phyloP scores from a whole-genome alignment of 2,113 vertebrate genomes.

The Lanius collurio region DNA sequence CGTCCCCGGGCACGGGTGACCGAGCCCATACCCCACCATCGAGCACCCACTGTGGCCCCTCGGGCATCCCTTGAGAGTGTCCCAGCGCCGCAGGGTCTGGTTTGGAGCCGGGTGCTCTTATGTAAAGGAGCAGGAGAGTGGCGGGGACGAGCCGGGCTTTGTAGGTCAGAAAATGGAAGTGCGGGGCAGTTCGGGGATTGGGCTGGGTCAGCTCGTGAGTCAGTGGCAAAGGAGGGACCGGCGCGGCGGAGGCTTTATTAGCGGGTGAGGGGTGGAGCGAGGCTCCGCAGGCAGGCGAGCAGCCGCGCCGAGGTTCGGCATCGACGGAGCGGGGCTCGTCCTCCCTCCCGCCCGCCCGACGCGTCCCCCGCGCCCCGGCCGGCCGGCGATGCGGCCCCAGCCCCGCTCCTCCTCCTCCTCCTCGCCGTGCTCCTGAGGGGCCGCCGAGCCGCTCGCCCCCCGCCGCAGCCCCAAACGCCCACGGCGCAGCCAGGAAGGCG shows the following conservation, averaged over 20 bases:
- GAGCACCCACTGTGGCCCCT: not conserved
- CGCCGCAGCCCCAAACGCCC: not conserved
- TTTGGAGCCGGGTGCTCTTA: not conserved
- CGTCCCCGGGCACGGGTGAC: accelerated
- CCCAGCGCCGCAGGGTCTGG: not conserved
- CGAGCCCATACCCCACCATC: accelerated
- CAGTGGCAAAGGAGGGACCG: conserved; percentile 49
- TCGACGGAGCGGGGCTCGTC: not conserved
- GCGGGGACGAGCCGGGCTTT: not conserved
- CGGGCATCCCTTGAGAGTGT: not conserved
- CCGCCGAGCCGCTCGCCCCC: not conserved
- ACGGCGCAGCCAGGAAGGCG: not conserved
- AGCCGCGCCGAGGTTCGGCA: not conserved
- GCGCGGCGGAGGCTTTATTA: conserved; percentile 53
- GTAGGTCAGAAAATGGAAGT: conserved; percentile 30
- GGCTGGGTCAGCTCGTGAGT: conserved; percentile 39
- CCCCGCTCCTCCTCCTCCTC: not conserved
- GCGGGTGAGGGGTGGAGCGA: conserved; percentile 38
- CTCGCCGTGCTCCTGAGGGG: not conserved
- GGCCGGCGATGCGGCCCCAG: not conserved
- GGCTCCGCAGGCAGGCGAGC: conserved; percentile 1
- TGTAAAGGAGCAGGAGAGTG: not conserved
- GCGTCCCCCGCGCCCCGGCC: not conserved
- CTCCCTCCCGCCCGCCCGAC: not conserved
- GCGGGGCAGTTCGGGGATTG: not conserved